Base-by-base conservation (phyloP, 2,888 invertebrate genomes). In the Lacanobia oleracea region DNA sequence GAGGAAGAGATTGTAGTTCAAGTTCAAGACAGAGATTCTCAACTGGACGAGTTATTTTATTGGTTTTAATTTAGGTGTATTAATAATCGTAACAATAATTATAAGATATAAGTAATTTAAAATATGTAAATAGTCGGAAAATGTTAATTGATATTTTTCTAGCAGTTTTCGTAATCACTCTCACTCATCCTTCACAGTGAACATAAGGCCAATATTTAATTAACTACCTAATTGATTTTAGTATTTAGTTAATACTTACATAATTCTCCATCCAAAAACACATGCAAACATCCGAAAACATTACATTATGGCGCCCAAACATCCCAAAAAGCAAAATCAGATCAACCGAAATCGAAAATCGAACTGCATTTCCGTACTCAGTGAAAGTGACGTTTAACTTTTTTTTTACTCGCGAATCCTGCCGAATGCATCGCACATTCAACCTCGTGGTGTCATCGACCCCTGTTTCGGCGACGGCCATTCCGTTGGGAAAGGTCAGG, bases 401-500 rank as follows among this genome's bases (percentile, higher is more conserved):
- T 67, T 90, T 89, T 89, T 81, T 77, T 78, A 53, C 37, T 43
- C 86, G 37, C 91, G 90, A 90, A 90, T 92, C 91, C 92, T 93
- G 92, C 91, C 93, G 92, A 94, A 93, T 93, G 93, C 93, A 90
- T 84, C 84, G 88, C 85, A 84, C 89, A 91, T 91, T 91, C 92
- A 92, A 93, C 93, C 94, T 93, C 93, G 90, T 87, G 87, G 90
- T 89, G 93, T 93, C 94, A 91, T 88, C 89, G 94, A 93, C 93
- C 94, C 87, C 88, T 87, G 93, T 92, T 95, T 95, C 93, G 95
- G 94, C 91, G 89, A 87, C 91, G 91, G 88, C 91, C 91, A 93
- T 92, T 92, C 88, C 88, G 92, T 95, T 95, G 94, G 88, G 94
- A 93, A 95, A 95, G 95, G 95, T 95, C 95, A 95, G 93, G 92